Evolutionary conservation across 2,888 invertebrate species (phyloP).

Genomic region (Phaonia tiefii): DNA sequence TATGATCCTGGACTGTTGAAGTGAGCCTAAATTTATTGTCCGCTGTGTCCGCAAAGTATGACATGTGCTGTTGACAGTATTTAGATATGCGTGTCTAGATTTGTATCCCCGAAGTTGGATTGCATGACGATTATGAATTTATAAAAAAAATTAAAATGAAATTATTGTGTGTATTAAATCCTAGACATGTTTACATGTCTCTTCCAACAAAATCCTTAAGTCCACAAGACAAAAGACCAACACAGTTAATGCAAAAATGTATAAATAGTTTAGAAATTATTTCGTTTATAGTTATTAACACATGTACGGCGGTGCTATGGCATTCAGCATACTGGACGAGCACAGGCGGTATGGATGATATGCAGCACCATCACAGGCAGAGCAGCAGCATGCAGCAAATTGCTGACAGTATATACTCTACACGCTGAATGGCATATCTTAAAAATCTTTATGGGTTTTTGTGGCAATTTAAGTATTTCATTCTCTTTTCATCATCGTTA

Average conservation of each 20-base stretch:
- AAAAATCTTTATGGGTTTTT: slow-evolving; percentile 43
- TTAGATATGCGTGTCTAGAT: too few relatives aligned
- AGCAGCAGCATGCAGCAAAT: neutral
- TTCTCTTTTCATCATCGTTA: slow-evolving; percentile 38
- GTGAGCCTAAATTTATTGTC: too few relatives aligned
- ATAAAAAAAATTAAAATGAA: neutral
- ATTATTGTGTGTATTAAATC: neutral
- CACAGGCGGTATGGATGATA: too few relatives aligned
- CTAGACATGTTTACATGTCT: slow-evolving; percentile 26
- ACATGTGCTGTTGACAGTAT: too few relatives aligned
- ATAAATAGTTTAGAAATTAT: slow-evolving; percentile 34
- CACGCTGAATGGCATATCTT: slow-evolving; percentile 2
- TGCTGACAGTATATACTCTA: neutral
- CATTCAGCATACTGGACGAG: slow-evolving; percentile 1
- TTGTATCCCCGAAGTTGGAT: neutral
- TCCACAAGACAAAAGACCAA: slow-evolving; percentile 14
- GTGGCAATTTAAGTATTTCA: slow-evolving; percentile 41
- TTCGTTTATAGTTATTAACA: slow-evolving; percentile 38
- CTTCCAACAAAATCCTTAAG: slow-evolving; percentile 1
- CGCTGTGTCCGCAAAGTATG: too few relatives aligned
- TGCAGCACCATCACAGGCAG: slow-evolving; percentile 9
- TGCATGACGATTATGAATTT: slow-evolving; percentile 33
- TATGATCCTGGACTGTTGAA: too few relatives aligned
- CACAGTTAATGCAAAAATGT: slow-evolving; percentile 20
- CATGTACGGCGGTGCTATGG: neutral